These are phyloP conservation scores for Muscidifurax raptorellus DNA, from an alignment of 1,140 invertebrate genomes.

Conservation along the genomic window DNA sequence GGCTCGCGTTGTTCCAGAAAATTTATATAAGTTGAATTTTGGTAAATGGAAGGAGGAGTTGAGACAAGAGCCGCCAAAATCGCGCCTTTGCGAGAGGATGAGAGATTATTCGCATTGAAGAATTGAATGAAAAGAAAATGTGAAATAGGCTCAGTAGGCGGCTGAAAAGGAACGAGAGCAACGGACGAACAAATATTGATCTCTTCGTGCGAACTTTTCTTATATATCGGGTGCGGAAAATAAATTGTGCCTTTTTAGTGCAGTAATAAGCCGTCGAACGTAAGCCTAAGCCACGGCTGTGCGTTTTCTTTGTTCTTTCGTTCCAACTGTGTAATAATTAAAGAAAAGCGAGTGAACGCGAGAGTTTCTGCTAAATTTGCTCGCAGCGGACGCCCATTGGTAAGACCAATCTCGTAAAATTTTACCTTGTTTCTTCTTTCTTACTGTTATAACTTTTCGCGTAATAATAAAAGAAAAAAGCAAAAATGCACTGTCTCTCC, in stretches of 20 bases:
- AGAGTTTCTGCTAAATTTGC: conserved; percentile 26
- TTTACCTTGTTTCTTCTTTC: not conserved
- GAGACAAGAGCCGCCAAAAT: not conserved
- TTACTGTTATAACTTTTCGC: not conserved
- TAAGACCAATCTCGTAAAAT: conserved; percentile 25
- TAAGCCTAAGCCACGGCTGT: conserved; percentile 63
- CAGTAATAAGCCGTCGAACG: conserved; percentile 73
- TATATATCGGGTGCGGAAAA: conserved; percentile 72
- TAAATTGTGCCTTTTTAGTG: conserved; percentile 74
- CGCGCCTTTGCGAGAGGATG: conserved; percentile 30
- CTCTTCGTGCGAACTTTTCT: conserved; percentile 62
- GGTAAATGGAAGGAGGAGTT: not conserved
- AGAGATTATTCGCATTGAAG: conserved; percentile 44
- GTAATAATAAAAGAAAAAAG: not conserved
- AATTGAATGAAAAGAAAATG: conserved; percentile 55
- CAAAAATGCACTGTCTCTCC: not conserved
- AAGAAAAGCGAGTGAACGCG: not conserved
- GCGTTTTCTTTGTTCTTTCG: conserved; percentile 40
- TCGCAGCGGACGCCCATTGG: conserved; percentile 24
- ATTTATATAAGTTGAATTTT: not conserved
- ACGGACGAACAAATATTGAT: conserved; percentile 45
- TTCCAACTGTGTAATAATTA: conserved; percentile 4
- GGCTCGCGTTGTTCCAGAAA: not conserved
- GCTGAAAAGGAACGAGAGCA: conserved; percentile 42
- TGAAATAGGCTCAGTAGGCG: conserved; percentile 41